phyloP scores from a whole-genome alignment of 35 echinoderm and acorn worm species.

The Nesometra sesokonis region DNA sequence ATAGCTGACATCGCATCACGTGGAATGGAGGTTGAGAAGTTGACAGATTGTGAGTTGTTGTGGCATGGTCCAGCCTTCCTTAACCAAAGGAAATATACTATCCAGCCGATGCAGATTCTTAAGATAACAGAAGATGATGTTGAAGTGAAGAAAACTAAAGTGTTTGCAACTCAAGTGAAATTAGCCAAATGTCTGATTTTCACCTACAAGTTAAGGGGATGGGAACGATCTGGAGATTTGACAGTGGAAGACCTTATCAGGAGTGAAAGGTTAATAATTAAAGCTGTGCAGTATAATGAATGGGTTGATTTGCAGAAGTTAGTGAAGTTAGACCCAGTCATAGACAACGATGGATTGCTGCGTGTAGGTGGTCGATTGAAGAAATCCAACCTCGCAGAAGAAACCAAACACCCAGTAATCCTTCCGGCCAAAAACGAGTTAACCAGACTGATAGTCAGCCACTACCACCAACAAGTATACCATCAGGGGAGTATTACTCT shows the following conservation, averaged over 20 bases:
- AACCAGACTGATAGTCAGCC: slow-evolving; percentile 37
- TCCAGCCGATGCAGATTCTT: not conserved
- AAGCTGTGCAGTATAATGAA: no score
- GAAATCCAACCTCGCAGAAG: slow-evolving; percentile 17
- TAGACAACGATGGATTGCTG: slow-evolving; percentile 46
- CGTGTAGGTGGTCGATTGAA: slow-evolving; percentile 63
- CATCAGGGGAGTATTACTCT: not conserved
- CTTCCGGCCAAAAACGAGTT: slow-evolving; percentile 23
- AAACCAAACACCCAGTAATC: slow-evolving; percentile 50
- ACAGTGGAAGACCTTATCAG: no score
- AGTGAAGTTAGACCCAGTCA: slow-evolving; percentile 16
- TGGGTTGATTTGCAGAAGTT: no score
- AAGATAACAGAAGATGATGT: slow-evolving; percentile 10
- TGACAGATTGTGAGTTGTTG: slow-evolving; percentile 32
- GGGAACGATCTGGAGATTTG: no score
- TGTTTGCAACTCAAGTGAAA: no score
- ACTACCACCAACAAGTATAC: slow-evolving; percentile 39
- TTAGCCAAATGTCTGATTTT: no score
- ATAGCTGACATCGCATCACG: slow-evolving; percentile 41
- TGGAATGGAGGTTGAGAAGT: slow-evolving; percentile 26
- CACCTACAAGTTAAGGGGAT: no score
- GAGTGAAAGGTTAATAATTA: no score
- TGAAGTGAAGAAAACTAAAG: slow-evolving; percentile 48
- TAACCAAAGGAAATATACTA: no score
- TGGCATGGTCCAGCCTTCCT: slow-evolving; percentile 50